phyloP scores from a whole-genome alignment of 2,888 invertebrate species.

The Philereme vetulata region DNA sequence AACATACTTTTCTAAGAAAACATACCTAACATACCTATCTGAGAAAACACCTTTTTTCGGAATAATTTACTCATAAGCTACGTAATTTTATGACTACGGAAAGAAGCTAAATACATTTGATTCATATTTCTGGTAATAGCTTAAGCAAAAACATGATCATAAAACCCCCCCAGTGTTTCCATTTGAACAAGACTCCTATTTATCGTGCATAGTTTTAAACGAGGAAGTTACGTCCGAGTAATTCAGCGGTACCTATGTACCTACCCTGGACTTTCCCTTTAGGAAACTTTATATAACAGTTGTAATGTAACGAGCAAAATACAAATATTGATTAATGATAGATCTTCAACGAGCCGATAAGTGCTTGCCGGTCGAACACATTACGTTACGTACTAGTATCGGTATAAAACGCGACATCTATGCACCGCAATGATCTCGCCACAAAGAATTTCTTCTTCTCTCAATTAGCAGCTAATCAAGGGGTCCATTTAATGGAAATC shows the following conservation, averaged over 20 bases:
- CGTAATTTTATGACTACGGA: too few species aligned
- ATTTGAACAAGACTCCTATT: constrained; percentile 8
- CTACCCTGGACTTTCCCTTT: neutral
- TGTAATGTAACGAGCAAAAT: constrained; percentile 60
- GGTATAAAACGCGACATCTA: constrained; percentile 54
- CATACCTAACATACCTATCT: too few species aligned
- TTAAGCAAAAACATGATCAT: too few species aligned
- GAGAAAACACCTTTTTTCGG: too few species aligned
- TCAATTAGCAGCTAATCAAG: constrained; percentile 76
- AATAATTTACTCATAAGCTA: too few species aligned
- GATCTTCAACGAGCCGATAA: constrained; percentile 56
- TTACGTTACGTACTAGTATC: constrained; percentile 29
- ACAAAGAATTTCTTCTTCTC: constrained; percentile 68
- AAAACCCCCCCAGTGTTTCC: neutral
- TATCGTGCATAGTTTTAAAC: constrained; percentile 10
- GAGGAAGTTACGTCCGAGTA: constrained; percentile 30
- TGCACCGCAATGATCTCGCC: constrained; percentile 36
- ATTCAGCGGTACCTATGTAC: constrained; percentile 25
- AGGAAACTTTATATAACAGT: constrained; percentile 75
- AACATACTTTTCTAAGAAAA: too few species aligned
- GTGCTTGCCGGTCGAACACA: constrained; percentile 43
- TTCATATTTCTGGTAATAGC: too few species aligned
- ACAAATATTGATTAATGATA: constrained; percentile 69
- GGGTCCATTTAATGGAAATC: constrained; percentile 66
- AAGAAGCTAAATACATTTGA: too few species aligned